Evolutionary conservation across 2,797 vertebrate genomes (phyloP).

Genomic region (Sebastes iracundus): DNA sequence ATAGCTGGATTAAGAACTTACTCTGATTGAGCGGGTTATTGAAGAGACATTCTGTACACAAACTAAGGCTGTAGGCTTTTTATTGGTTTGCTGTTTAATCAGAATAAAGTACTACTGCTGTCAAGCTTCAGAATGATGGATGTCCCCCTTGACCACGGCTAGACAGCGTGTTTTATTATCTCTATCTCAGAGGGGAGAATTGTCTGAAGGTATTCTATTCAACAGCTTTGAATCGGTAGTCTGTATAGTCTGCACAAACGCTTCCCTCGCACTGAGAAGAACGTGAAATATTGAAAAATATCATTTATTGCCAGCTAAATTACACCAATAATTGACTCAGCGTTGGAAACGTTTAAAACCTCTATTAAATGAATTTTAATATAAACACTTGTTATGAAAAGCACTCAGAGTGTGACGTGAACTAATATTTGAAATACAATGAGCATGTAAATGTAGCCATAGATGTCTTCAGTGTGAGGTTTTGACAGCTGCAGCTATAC

Average conservation of each 20-base stretch:
- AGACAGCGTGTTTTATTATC: constrained; percentile 55
- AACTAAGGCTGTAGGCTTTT: constrained; percentile 26
- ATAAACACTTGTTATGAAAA: constrained; percentile 18
- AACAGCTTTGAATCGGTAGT: constrained; percentile 14
- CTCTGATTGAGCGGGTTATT: constrained; percentile 23
- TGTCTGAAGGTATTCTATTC: constrained; percentile 43
- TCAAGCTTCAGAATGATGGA: constrained; percentile 53
- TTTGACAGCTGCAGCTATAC: constrained; percentile 25
- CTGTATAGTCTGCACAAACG: constrained; percentile 1
- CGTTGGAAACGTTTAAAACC: neutral
- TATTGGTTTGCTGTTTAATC: constrained; percentile 59
- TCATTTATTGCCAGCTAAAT: constrained; percentile 8
- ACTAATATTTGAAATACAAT: constrained; percentile 30
- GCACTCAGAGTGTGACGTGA: neutral
- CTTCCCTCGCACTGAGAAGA: neutral
- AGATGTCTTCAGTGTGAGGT: neutral
- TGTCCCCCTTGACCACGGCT: constrained; percentile 56
- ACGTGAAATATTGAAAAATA: neutral
- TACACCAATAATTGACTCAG: neutral
- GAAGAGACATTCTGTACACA: constrained; percentile 38
- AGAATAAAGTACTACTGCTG: constrained; percentile 49
- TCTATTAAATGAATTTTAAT: constrained; percentile 2
- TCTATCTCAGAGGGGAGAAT: constrained; percentile 30
- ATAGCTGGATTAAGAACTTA: constrained; percentile 29
- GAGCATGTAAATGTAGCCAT: constrained; percentile 1